phyloP scores from a whole-genome alignment of 2,113 vertebrate genomes.

The Perca flavescens region DNA sequence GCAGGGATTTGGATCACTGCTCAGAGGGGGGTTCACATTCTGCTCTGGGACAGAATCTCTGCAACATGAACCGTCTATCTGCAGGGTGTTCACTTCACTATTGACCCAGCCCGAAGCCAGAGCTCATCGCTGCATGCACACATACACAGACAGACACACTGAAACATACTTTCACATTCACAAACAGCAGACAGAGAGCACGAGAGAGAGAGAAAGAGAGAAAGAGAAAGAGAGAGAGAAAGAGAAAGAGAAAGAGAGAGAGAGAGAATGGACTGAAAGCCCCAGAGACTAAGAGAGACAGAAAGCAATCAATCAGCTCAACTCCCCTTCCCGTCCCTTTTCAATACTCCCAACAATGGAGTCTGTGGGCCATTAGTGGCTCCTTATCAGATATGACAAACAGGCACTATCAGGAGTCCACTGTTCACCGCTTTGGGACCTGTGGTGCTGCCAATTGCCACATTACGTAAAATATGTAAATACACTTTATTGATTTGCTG shows the following conservation, averaged over 20 bases:
- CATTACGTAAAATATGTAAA: conserved; percentile 58
- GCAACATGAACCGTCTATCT: conserved; percentile 72
- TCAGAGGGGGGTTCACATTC: conserved; percentile 76
- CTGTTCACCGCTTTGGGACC: conserved; percentile 7
- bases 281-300: conserved; percentile 38
- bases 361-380: conserved; percentile 56
- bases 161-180: conserved; percentile 13
- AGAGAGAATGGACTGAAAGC: not conserved
- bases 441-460: conserved; percentile 40
- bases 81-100: conserved; percentile 37
- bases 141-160: conserved; percentile 20
- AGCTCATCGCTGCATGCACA: conserved; percentile 24
- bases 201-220: not conserved
- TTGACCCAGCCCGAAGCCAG: conserved; percentile 43
- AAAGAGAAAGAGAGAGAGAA: not conserved
- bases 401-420: conserved; percentile 43
- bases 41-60: conserved; percentile 71
- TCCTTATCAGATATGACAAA: conserved; percentile 62
- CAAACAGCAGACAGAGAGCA: conserved; percentile 15
- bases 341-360: conserved; percentile 32
- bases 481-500: conserved; percentile 61
- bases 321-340: not conserved
- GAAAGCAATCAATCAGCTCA: conserved; percentile 63
- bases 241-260: not conserved
- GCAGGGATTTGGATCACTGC: conserved; percentile 58